Base-by-base conservation (phyloP, 2,797 vertebrate species). In the Anabacerthia variegaticeps region DNA sequence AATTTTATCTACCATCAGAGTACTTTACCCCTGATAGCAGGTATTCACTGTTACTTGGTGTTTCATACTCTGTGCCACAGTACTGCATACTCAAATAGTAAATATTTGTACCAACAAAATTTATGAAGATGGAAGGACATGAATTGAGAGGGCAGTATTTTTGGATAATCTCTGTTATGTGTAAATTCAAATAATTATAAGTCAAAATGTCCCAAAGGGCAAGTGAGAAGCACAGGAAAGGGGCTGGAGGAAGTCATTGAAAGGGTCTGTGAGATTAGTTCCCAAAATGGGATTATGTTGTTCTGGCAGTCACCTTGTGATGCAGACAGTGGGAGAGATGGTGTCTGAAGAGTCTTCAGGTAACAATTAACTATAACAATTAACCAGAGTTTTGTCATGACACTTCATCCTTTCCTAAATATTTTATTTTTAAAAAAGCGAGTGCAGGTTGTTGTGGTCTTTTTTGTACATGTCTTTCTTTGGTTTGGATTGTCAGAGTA, bases 401-500 rank as follows among this genome's bases (percentile, higher is more conserved):
- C 8, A 14, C 13, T 92, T 75, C n/a, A 54, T 26, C 36, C 12
- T 79, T 46, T 41, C 55, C 76, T 66, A 82, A 94, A 69, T 73
- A 68, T 17, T 76, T 73, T 79, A 10, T 83, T 34, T 1, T 5
- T 34, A 82, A 77, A 82, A 77, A 28, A 3, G 8, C 14, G 17
- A 39, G 4, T 61, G 65, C 28, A 44, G n/a, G 34, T 67, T 51
- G 10, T 32, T 54, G 13, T 15, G 23, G 1, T 2, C 0, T 14
- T 28, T 77, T 84, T 56, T 7, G 28, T 74, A 27, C 16, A 2
- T 13, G 1, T 34, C 11, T 59, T 23, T 86, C 41, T 61, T 23
- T 12, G 22, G 30, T 85, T 92, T 77, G 12, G 37, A 8, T 32
- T 73, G 24, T 79, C 9, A 2, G 26, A 56, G 34, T 16, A 75